Base-by-base conservation (phyloP, 2,113 vertebrate genomes). In the Rallus limicola region DNA sequence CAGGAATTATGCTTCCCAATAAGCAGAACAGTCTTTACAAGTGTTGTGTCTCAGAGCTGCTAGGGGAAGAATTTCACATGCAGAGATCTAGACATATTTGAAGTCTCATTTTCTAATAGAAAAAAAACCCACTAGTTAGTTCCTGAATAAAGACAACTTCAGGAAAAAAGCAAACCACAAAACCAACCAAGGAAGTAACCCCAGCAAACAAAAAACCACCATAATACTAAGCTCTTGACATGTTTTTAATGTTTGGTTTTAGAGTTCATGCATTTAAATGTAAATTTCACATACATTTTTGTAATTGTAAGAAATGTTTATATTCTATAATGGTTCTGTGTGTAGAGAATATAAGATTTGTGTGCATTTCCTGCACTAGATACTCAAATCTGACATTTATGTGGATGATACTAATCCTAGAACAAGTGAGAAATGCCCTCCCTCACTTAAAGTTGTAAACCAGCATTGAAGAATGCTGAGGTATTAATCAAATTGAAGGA, bases 1-100 rank as follows among this genome's bases (percentile, higher is more conserved):
- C 70, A 87, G 86, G 63, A 96, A 92, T 96, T 95, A 94, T 69
- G 69, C 86, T 94, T 90, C 81, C 78, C 93, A 88, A 86, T 64
- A 79, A 93, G 76, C 31, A 78, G 65, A 44, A 36, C 42, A 46
- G 69, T 79, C 90, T 97, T 89, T 76, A 71, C 71, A 58, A 93
- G 76, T 2, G 4, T 93, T 84, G 18, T 33, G 64, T 94, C 68
- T 84, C 82, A 60, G 85, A 88, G 90, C 60, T 93, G 76, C 65
- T 78, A 2, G 2, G 28, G 48, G 71, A 81, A 36, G 76, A 91
- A 58, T 84, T 82, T 88, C 29, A 67, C 52, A 74, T 90, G 23
- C 52, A 31, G 71, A 88, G 64, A 83, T 80, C 70, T 86, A 92
- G 60, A 28, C 36, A 12, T 78, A 86, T 76, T 78, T 96, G 86